Conservation (phyloP, 1,140 invertebrate species). For the Tetramorium simillimum region DNA sequence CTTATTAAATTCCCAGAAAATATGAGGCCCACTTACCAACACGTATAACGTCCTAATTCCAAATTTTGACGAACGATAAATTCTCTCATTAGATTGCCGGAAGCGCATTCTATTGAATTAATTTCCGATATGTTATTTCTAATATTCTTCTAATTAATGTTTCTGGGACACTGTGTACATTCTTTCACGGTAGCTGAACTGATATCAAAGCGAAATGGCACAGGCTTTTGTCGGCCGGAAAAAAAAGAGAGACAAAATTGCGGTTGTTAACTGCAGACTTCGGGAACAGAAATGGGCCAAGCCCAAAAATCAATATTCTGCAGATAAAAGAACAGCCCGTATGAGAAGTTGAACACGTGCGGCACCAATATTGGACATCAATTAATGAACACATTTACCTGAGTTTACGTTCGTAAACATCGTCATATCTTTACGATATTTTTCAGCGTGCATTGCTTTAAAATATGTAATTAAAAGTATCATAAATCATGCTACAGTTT, state of each 20-base stretch:
- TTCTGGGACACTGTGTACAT: slow-evolving; percentile 8
- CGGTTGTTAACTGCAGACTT: slow-evolving; percentile 32
- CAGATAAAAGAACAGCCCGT: slow-evolving; percentile 19
- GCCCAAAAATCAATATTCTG: slow-evolving; percentile 35
- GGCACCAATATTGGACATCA: slow-evolving; percentile 15
- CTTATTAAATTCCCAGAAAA: background rate
- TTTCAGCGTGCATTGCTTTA: background rate
- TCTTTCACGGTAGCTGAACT: background rate
- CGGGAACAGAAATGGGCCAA: slow-evolving; percentile 22
- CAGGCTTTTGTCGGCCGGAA: slow-evolving; percentile 11
- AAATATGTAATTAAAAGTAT: slow-evolving; percentile 1
- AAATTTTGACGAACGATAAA: background rate
- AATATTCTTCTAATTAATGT: background rate
- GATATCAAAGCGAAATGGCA: slow-evolving; percentile 7
- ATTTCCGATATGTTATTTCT: background rate
- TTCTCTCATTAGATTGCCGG: background rate
- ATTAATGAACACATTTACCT: background rate
- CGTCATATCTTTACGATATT: background rate
- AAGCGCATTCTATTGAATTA: background rate
- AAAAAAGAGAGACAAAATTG: slow-evolving; percentile 30
- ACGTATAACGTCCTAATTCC: background rate
- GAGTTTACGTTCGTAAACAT: background rate
- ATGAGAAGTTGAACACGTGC: background rate
- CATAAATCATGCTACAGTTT: too few species aligned
- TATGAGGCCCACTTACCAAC: background rate